Conservation (phyloP, 2,888 invertebrate genomes). For the Sympetrum striolatum region DNA sequence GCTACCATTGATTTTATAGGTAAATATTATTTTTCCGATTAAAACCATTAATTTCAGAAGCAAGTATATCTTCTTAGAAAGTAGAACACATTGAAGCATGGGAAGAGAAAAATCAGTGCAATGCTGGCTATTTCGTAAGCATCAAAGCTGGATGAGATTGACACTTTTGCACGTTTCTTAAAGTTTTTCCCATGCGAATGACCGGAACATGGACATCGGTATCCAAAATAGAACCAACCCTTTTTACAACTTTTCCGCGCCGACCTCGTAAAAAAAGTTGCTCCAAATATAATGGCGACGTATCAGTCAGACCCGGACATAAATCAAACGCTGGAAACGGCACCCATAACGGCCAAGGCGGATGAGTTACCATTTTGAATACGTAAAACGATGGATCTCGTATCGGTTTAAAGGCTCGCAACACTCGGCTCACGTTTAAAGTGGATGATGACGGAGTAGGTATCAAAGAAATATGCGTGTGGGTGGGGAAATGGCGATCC, state of each 20-base stretch:
- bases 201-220: not conserved
- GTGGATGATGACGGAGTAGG: not conserved
- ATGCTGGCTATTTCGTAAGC: too few relatives aligned
- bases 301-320: not conserved
- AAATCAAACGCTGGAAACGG: not conserved
- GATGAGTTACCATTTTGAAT: not conserved
- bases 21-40: too few relatives aligned
- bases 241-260: not conserved
- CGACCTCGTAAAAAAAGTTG: not conserved
- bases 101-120: too few relatives aligned
- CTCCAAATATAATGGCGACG: not conserved
- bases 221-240: too few relatives aligned
- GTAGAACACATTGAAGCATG: too few relatives aligned
- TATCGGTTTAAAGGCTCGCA: not conserved
- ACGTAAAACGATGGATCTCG: not conserved
- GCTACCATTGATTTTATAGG: too few relatives aligned
- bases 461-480: not conserved
- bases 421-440: conserved; percentile 17
- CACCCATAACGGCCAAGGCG: not conserved
- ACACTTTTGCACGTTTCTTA: too few relatives aligned
- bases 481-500: conserved; percentile 17
- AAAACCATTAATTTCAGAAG: too few relatives aligned
- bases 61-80: too few relatives aligned
- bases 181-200: not conserved
- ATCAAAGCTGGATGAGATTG: too few relatives aligned